phyloP scores from a whole-genome alignment of 2,888 invertebrate genomes.

The Pachymerium ferrugineum region DNA sequence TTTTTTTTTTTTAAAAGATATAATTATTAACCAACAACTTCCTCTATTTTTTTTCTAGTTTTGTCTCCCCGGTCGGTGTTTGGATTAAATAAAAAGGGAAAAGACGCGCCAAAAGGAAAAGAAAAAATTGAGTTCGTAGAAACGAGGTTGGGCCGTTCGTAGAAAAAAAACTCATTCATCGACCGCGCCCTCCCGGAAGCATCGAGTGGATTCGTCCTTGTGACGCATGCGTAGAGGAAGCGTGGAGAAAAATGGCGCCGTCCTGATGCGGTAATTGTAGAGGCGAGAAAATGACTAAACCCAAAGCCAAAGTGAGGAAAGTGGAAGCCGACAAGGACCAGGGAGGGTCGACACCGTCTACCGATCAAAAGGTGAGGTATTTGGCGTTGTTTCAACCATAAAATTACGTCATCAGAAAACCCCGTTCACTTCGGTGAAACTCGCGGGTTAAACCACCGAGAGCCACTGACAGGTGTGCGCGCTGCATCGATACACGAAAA shows the following conservation, averaged over 20 bases:
- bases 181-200: background rate
- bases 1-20: too few relatives aligned
- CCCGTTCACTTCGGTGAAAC: too few relatives aligned
- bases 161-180: background rate
- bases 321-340: slow-evolving; percentile 27
- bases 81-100: too few relatives aligned
- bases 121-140: background rate
- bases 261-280: background rate
- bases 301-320: slow-evolving; percentile 32
- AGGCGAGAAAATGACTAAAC: slow-evolving; percentile 30
- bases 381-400: too few relatives aligned
- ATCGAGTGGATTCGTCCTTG: background rate
- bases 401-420: too few relatives aligned
- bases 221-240: background rate
- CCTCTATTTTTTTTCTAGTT: too few relatives aligned
- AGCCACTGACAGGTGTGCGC: too few relatives aligned
- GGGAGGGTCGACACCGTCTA: background rate
- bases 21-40: too few relatives aligned
- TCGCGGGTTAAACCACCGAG: too few relatives aligned
- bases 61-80: too few relatives aligned
- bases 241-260: background rate
- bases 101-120: too few relatives aligned
- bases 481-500: too few relatives aligned
- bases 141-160: background rate
- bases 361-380: background rate